Evolutionary conservation across 2,888 invertebrate species (phyloP), one percentile per base, ranked within the genome.

Genomic region (Liodrosophila aerea): DNA sequence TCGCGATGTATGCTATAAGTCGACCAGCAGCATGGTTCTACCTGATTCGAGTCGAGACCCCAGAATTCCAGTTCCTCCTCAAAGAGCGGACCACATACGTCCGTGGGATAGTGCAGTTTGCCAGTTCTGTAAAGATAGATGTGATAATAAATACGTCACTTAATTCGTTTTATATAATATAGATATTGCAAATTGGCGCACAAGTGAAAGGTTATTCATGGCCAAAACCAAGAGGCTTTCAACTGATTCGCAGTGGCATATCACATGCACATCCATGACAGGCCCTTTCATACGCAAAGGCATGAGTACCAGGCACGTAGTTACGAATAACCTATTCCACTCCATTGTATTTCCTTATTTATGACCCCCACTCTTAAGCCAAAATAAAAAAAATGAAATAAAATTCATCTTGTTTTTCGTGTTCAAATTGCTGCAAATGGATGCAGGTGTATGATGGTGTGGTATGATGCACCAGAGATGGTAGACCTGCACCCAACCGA

Each of bases 1-100:
- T 95, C 95, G 87, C 95, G 93, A 90, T 95, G 95, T 89, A 94
- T 93, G 90, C 95, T 95, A 76, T 98, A 98, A 16, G 98, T 98
- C 91, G 98, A 98, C 98, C 98, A 98, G 91, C 98, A 98, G 91
- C 98, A 98, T 3, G 98, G 98, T 90, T 98, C 98, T 88, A 98
- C 98, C 92, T 98, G 98, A 92, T 98, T 98, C 70, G 97, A 95
- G 91, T 98, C 98, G 89, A 98, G 92, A 63, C 97, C 97, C 97
- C 97, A 98, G 91, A 97, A 98, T 91, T 98, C 98, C 88, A 98
- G 91, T 91, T 98, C 98, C 89, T 98, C 98, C 87, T 98, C 98
- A 88, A 98, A 98, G 43, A 98, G 92, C 11, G 98, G 98, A 1
- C 98, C 98, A 90, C 98, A 98, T n/a, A 98, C 98, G 91, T 98